These are phyloP conservation scores for Heliconius aoede DNA, from an alignment of 2,888 invertebrate species.

Conservation along the genomic window DNA sequence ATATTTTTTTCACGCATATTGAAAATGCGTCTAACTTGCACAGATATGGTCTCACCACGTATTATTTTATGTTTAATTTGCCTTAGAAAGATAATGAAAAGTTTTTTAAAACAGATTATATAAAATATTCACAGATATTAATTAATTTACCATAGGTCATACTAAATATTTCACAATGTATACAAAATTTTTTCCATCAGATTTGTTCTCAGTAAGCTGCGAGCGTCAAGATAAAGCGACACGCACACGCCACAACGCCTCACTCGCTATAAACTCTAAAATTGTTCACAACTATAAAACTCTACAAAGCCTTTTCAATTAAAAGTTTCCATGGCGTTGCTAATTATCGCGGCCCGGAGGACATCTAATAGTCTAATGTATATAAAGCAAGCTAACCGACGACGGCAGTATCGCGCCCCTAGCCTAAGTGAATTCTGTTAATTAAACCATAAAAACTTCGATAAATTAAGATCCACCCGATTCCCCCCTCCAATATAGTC, in stretches of 20 bases:
- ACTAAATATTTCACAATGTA: no score
- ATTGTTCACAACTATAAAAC: constrained; percentile 78
- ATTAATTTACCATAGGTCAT: not conserved
- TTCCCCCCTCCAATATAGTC: constrained; percentile 80
- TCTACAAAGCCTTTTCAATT: constrained; percentile 82
- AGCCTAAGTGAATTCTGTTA: constrained; percentile 84
- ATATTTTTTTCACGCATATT: no score
- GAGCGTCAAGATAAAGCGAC: constrained; percentile 61
- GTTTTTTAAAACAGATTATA: no score
- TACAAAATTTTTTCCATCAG: constrained; percentile 14
- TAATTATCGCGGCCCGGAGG: constrained; percentile 72
- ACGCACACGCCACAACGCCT: constrained; percentile 50
- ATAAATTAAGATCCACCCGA: constrained; percentile 84
- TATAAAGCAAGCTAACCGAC: constrained; percentile 54
- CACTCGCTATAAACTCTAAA: constrained; percentile 69
- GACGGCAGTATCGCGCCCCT: constrained; percentile 53
- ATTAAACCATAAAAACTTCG: constrained; percentile 85
- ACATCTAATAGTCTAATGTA: constrained; percentile 70
- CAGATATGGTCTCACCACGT: no score
- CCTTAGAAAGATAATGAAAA: no score
- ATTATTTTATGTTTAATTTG: no score
- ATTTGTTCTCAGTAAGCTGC: constrained; percentile 26
- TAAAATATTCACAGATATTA: no score
- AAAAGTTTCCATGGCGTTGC: constrained; percentile 80
- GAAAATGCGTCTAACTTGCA: no score